phyloP scores from a whole-genome alignment of 2,113 vertebrate genomes.

The Chaetorhynchus papuensis region DNA sequence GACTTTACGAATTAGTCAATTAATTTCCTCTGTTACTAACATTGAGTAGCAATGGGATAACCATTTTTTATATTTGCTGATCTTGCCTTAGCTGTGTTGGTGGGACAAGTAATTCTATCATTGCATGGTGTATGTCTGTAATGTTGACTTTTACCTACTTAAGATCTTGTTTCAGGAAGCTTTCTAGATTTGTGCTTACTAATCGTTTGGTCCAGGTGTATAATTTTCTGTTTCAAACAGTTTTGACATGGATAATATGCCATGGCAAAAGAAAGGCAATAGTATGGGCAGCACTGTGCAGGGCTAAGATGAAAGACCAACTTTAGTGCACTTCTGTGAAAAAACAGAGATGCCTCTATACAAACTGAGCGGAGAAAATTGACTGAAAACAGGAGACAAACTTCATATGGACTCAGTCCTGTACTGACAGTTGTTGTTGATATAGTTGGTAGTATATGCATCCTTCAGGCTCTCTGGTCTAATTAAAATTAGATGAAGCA shows the following conservation, averaged over 20 bases:
- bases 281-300: background rate
- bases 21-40: background rate
- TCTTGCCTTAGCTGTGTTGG: background rate
- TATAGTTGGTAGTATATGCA: background rate
- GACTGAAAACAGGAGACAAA: background rate
- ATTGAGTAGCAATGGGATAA: background rate
- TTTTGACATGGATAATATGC: background rate
- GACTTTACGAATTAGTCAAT: background rate
- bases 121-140: background rate
- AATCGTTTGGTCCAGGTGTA: background rate
- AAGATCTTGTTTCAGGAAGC: background rate
- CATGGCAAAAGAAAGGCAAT: background rate
- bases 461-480: background rate
- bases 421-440: background rate
- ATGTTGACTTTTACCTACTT: background rate
- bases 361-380: background rate
- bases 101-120: background rate
- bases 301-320: background rate
- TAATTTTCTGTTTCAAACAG: background rate
- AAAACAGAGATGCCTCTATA: background rate
- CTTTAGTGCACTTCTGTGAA: background rate
- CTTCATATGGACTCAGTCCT: background rate
- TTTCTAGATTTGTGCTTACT: background rate
- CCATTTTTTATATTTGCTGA: background rate
- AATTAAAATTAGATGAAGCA: conserved; percentile 34